A percentile compares a stretch with the other conserved stretches of the same genome.
phyloP scores from a whole-genome alignment of 2,113 vertebrate species.

The Petroica traversi region DNA sequence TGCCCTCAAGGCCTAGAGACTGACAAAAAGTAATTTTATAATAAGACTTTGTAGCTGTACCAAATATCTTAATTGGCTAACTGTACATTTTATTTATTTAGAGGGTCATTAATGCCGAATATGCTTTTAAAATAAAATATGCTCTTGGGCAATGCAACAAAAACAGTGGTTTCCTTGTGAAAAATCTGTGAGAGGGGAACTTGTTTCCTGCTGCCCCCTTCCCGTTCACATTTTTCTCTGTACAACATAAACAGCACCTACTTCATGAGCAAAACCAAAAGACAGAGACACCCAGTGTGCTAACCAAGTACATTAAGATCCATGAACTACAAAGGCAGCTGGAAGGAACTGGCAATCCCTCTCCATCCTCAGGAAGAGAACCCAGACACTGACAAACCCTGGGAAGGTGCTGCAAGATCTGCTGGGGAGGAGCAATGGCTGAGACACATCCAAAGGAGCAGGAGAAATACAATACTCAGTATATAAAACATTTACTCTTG shows the following conservation, averaged over 20 bases:
- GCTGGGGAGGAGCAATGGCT: background rate
- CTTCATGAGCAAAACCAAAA: background rate
- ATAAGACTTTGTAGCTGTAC: background rate
- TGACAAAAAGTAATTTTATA: slow-evolving; percentile 9
- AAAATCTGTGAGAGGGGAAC: background rate
- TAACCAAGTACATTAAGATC: background rate
- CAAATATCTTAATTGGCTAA: slow-evolving; percentile 24
- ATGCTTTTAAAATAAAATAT: background rate
- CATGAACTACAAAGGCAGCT: background rate
- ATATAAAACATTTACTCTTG: background rate
- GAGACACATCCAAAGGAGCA: background rate
- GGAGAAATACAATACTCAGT: background rate
- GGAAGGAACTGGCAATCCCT: background rate
- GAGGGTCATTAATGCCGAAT: background rate
- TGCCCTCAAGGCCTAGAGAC: background rate
- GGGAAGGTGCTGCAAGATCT: background rate
- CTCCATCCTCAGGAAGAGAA: background rate
- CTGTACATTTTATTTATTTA: slow-evolving; percentile 6
- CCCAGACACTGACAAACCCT: background rate
- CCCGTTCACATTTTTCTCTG: background rate
- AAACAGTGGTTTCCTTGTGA: background rate
- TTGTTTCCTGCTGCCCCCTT: background rate
- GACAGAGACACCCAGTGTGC: background rate
- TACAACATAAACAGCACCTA: background rate
- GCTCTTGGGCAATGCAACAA: background rate